phyloP scores from a whole-genome alignment of 2,113 vertebrate genomes.

The Leptosomus discolor region DNA sequence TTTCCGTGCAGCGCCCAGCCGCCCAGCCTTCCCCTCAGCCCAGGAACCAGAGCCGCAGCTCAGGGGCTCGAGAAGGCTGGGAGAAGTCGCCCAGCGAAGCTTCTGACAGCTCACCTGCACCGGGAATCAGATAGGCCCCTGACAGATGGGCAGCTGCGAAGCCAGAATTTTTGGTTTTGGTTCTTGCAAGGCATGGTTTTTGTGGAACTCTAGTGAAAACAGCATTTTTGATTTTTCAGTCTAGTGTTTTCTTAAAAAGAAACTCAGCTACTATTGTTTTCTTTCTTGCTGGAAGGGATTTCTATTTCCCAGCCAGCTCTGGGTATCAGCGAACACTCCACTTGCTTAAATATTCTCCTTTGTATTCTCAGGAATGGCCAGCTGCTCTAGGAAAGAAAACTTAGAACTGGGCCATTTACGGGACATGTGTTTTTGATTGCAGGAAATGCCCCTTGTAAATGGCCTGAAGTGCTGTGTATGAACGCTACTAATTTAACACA shows the following conservation, averaged over 20 bases:
- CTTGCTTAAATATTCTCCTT: slow-evolving; percentile 42
- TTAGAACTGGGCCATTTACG: not conserved
- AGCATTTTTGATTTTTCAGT: not conserved
- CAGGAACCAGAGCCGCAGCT: not conserved
- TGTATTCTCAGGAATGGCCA: slow-evolving; percentile 40
- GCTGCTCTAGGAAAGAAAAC: slow-evolving; percentile 53
- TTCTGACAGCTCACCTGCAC: not conserved
- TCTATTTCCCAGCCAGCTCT: not conserved
- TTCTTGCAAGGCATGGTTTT: not conserved
- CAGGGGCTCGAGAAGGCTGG: not conserved
- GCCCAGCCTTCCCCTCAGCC: not conserved
- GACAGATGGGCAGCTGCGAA: not conserved
- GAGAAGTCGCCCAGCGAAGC: not conserved
- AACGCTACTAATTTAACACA: slow-evolving; percentile 54
- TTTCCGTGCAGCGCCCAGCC: not conserved
- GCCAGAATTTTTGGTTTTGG: not conserved
- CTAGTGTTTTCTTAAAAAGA: not conserved
- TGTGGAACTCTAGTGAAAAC: not conserved
- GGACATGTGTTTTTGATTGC: slow-evolving; percentile 60
- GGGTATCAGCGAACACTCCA: not conserved
- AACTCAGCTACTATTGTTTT: not conserved
- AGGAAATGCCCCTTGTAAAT: slow-evolving; percentile 54
- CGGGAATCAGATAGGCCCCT: not conserved
- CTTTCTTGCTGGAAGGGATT: not conserved
- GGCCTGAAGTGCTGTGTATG: slow-evolving; percentile 25